Evolutionary conservation across 2,113 vertebrate genomes (phyloP), one percentile per base, ranked within the genome.

Genomic region (Vulpes lagopus): DNA sequence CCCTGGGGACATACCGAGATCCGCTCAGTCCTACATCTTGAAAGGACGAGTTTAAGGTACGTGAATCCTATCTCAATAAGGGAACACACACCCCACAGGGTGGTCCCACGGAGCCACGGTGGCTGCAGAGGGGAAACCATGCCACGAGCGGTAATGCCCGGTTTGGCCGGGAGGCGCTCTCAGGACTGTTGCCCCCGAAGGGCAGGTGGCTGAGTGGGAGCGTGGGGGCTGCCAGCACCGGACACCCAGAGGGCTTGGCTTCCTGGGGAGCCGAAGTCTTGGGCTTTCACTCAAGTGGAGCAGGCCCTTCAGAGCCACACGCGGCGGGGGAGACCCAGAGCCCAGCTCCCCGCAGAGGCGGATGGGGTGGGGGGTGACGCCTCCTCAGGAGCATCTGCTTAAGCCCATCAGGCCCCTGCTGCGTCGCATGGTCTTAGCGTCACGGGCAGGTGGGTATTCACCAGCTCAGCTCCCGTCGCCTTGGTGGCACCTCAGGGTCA

Each of bases 101-200:
- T 22, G 35, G 51, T 57, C 19, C 62, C 27, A 0, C 0, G 30
- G 53, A 17, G 14, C 73, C 51, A 19, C 1, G 4, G 51, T 20
- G 62, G 53, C 76, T 27, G 20, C 35, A 22, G 81, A 23, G 43
- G n/a, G 0, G 12, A 38, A 64, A 30, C 2, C 3, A 19, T 51
- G 12, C n/a, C n/a, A 16, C 2, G 49, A 4, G 23, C 9, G 25
- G 32, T 22, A 32, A 43, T 9, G 71, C 6, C 35, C 10, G 51
- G 27, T n/a, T 27, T 0, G 1, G 20, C 30, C 51, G 19, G 51
- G 9, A 71, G 15, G 6, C 27, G 38, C 6, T 9, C 15, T n/a
- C 62, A 11, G 62, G 51, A 79, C 59, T 11, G 12, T 3, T 20
- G 15, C 64, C 22, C 62, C 49, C 23, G 23, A 38, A 55, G 67